Percentiles rank a stretch among this genome's conserved stretches.
Conservation (phyloP, 2,888 invertebrate genomes). For the Linnaemya vulpina region DNA sequence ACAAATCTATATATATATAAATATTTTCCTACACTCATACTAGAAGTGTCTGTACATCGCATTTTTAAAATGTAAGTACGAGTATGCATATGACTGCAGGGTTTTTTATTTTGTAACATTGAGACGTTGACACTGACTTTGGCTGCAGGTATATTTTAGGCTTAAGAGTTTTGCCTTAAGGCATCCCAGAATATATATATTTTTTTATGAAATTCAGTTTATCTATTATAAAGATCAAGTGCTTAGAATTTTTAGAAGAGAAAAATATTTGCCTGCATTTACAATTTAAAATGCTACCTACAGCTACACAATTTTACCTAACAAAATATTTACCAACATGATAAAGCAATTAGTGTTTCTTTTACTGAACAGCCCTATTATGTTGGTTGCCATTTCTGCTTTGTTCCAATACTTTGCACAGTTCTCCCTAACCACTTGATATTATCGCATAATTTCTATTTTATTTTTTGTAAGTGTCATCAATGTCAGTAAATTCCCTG, state of each 20-base stretch:
- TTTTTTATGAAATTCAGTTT: slow-evolving; percentile 16
- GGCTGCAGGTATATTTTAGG: slow-evolving; percentile 42
- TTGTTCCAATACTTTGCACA: slow-evolving; percentile 14
- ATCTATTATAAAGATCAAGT: slow-evolving; percentile 4
- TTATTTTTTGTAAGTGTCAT: slow-evolving; percentile 60
- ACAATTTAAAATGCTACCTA: not conserved
- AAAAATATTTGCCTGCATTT: too few species aligned
- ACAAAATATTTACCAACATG: not conserved
- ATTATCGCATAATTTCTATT: slow-evolving; percentile 53
- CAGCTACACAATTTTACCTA: slow-evolving; percentile 9
- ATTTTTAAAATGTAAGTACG: not conserved
- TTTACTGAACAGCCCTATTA: slow-evolving; percentile 40
- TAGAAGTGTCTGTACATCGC: not conserved
- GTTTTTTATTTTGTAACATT: slow-evolving; percentile 41
- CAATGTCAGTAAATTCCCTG: slow-evolving; percentile 54
- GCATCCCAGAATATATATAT: slow-evolving; percentile 31
- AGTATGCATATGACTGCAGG: slow-evolving; percentile 17
- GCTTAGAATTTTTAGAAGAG: not conserved
- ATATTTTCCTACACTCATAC: too few species aligned
- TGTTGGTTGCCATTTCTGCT: slow-evolving; percentile 5
- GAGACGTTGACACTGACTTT: slow-evolving; percentile 68
- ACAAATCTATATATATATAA: too few species aligned
- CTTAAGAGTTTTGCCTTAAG: slow-evolving; percentile 34
- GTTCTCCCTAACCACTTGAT: not conserved
- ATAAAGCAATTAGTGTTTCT: slow-evolving; percentile 7